These are phyloP conservation scores for Drosophila littoralis DNA, from an alignment of 1,140 invertebrate genomes.

Conservation along the genomic window DNA sequence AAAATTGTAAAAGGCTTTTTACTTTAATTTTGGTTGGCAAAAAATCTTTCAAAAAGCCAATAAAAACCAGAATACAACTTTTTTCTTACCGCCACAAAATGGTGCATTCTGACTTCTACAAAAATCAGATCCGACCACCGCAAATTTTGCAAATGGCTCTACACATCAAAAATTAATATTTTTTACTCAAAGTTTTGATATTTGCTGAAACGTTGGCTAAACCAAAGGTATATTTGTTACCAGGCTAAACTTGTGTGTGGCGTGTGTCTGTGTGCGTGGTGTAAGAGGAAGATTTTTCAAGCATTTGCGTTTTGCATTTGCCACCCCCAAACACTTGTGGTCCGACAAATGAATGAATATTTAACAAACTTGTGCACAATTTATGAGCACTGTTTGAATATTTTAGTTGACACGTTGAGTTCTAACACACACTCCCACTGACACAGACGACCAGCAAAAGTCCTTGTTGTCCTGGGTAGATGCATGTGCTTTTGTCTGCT, in stretches of 20 bases:
- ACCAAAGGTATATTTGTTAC: constrained; percentile 13
- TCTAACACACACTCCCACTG: constrained; percentile 22
- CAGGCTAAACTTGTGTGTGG: constrained; percentile 5
- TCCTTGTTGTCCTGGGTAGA: background rate
- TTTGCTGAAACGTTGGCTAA: background rate
- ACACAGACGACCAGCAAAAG: background rate
- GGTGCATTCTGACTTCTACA: background rate
- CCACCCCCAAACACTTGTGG: constrained; percentile 51
- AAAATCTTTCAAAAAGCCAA: background rate
- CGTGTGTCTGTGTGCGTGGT: constrained; percentile 5
- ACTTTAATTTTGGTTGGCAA: too few relatives aligned
- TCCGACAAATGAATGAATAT: constrained; percentile 72
- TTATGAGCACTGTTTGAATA: constrained; percentile 61
- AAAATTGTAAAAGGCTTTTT: too few relatives aligned
- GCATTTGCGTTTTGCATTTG: constrained; percentile 28
- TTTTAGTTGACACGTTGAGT: constrained; percentile 42
- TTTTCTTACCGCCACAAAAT: background rate
- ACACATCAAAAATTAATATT: background rate
- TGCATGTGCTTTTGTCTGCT: constrained; percentile 26
- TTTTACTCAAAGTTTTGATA: background rate
- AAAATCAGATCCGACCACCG: background rate
- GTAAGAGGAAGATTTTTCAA: constrained; percentile 37
- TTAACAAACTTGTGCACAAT: constrained; percentile 72
- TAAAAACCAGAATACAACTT: background rate
- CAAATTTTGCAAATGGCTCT: background rate